These are phyloP conservation scores for Zoanthus gigantus DNA, from an alignment of 92 coral and sea anemone species.

Conservation along the genomic window DNA sequence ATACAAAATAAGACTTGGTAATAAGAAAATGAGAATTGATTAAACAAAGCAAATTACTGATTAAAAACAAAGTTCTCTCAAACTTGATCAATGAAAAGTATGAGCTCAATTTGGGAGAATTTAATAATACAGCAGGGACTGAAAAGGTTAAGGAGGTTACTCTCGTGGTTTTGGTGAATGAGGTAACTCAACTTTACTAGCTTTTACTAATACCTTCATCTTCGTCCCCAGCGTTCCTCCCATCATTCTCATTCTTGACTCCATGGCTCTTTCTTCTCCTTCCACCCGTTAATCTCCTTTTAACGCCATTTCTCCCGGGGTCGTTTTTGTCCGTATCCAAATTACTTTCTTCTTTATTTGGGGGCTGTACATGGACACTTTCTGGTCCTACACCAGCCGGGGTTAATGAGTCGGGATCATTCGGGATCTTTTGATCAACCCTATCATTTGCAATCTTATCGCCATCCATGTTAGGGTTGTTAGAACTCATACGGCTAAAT, in stretches of 20 bases:
- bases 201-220: conserved; percentile 8
- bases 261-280: conserved; percentile 21
- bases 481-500: background rate
- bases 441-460: background rate
- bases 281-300: conserved; percentile 6
- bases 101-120: too few species aligned
- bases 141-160: too few species aligned
- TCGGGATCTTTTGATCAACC: background rate
- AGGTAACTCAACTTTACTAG: too few species aligned
- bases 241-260: background rate
- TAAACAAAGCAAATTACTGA: too few species aligned
- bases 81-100: too few species aligned
- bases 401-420: background rate
- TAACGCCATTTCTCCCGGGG: background rate
- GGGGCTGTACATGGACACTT: background rate
- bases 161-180: too few species aligned
- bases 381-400: conserved; percentile 2
- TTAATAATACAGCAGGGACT: too few species aligned
- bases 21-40: too few species aligned
- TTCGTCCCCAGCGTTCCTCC: conserved; percentile 2
- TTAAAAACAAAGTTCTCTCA: too few species aligned
- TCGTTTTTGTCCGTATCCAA: background rate
- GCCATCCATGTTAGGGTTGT: background rate
- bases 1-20: too few species aligned
- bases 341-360: background rate